Evolutionary conservation across 2,888 invertebrate species (phyloP).

Genomic region (Diachrysia chrysitis): DNA sequence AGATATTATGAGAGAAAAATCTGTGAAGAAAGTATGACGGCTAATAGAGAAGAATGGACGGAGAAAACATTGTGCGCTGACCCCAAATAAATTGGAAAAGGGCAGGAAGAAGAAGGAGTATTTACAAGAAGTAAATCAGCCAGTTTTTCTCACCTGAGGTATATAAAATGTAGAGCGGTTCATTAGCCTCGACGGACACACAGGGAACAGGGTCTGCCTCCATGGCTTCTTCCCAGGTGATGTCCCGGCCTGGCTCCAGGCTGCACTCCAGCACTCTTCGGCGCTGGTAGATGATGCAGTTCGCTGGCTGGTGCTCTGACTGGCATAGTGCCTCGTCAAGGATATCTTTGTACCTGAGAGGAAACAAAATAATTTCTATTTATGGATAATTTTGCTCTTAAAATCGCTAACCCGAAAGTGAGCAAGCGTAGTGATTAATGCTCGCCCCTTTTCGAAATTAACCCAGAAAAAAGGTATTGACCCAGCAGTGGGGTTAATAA

Average conservation of each 20-base stretch:
- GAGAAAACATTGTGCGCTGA: no score
- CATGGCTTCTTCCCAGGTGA: conserved; percentile 94
- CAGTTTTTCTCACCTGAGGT: conserved; percentile 92
- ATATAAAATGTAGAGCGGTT: conserved; percentile 97
- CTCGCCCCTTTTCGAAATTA: no score
- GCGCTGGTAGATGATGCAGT: conserved; percentile 95
- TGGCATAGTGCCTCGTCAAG: conserved; percentile 94
- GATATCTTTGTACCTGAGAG: conserved; percentile 92
- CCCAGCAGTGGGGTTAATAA: no score
- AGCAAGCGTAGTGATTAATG: background rate
- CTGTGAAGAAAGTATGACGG: no score
- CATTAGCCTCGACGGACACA: conserved; percentile 95
- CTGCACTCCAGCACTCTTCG: conserved; percentile 91
- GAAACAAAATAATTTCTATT: no score
- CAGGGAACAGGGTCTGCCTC: conserved; percentile 92
- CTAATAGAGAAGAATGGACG: no score
- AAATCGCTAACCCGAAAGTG: no score
- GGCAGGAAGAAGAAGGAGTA: no score
- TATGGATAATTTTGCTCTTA: background rate
- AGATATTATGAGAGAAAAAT: no score
- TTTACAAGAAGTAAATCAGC: no score
- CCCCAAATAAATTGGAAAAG: no score
- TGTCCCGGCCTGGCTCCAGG: conserved; percentile 91
- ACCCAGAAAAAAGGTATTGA: no score
- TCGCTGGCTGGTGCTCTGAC: conserved; percentile 92